Percentiles rank a stretch among this genome's conserved stretches.
phyloP scores from a whole-genome alignment of 2,113 vertebrate genomes.

The Bubo blakistoni region DNA sequence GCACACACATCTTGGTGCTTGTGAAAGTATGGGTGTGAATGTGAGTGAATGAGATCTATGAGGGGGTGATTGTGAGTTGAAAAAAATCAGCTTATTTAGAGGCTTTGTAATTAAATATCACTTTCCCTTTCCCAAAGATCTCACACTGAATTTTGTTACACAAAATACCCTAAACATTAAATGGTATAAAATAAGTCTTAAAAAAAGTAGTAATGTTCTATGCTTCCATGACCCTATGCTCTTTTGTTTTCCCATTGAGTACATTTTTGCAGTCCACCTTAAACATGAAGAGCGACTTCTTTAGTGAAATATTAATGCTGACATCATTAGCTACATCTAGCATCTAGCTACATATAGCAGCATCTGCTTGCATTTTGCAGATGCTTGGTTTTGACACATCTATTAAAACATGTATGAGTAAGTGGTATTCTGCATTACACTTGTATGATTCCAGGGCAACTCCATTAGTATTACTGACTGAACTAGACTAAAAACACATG shows the following conservation, averaged over 20 bases:
- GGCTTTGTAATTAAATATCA: not conserved
- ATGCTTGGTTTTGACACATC: not conserved
- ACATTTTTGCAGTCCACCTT: not conserved
- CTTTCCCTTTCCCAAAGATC: not conserved
- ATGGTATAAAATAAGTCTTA: not conserved
- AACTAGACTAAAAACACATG: not conserved
- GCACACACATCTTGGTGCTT: not conserved
- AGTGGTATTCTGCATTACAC: not conserved
- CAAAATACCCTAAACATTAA: not conserved
- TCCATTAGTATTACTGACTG: not conserved
- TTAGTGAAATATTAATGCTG: slow-evolving; percentile 13
- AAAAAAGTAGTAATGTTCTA: not conserved
- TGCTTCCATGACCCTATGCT: not conserved
- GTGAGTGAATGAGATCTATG: not conserved
- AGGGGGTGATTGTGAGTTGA: not conserved
- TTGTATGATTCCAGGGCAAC: not conserved
- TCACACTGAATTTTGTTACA: not conserved
- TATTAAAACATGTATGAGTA: not conserved
- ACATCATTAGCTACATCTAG: not conserved
- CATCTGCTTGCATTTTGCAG: not conserved
- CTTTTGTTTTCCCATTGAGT: not conserved
- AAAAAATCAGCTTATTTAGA: not conserved
- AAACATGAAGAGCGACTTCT: not conserved
- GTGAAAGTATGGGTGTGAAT: not conserved
- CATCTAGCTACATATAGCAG: not conserved